Base-by-base conservation (phyloP, 1,140 invertebrate species). In the Drosophila punjabiensis region DNA sequence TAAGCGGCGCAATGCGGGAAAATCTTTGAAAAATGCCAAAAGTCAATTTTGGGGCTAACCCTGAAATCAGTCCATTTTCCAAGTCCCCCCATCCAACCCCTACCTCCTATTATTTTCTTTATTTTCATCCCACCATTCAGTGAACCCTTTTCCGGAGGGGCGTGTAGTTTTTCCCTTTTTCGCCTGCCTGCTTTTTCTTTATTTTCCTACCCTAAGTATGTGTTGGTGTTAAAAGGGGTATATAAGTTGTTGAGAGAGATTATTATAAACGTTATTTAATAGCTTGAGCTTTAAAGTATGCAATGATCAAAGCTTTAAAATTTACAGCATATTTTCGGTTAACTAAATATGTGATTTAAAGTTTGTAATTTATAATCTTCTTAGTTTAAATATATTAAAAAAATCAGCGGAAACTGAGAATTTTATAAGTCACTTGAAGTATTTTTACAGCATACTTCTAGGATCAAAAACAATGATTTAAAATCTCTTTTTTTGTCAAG, bases 11-110 rank as follows among this genome's bases (percentile, higher is more conserved):
- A 48, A 55, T 37, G 45, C 11, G 30, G 35, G 45, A 47, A 65
- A 79, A 83, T 81, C 65, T 84, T 85, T 89, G 81, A 75, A 84
- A 88, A 88, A 85, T 79, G 69, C 78, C 78, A 76, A 82, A 79
- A 88, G 77, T 81, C 85, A 81, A 88, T 87, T 87, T 87, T 88
- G 79, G 70, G 63, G 59, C 73, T 64, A 74, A 65, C 70, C 69
- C 74, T 47, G 61, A 63, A 79, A 79, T 63, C 65, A 30, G 60
- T 39, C 59, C 68, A 68, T 43, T 70, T 45, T 60, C 53, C 2
- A 41, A 45, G 50, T 39, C 10, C n/a, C 74, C 7, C 18, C 62
- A 62, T 30, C 43, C n/a, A n/a, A n/a, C 33, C 37, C 1, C 14
- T 16, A n/a, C n/a, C n/a, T n/a, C n/a, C n/a, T n/a, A n/a, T 50